Conservation (phyloP, 2,888 invertebrate genomes). For the Thalpophila matura region DNA sequence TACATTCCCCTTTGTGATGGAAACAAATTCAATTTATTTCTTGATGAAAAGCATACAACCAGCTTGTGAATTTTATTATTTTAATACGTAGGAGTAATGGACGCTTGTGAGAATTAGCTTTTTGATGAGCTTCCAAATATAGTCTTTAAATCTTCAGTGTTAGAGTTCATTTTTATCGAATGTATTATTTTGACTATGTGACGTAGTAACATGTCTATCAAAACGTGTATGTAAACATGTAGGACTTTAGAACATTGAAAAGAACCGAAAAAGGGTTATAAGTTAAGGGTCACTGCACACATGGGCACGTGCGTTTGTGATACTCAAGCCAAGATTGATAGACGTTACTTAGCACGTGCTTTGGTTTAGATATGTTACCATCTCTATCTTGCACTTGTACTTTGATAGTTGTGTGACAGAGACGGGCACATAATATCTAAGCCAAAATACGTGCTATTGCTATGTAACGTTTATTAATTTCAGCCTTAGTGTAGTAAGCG, state of each 20-base stretch:
- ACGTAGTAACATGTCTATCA: constrained; percentile 16
- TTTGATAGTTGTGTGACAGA: too few relatives aligned
- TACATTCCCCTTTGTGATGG: constrained; percentile 33
- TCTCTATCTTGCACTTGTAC: too few relatives aligned
- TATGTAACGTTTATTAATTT: too few relatives aligned
- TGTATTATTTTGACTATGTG: constrained; percentile 1
- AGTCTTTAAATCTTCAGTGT: fast-evolving
- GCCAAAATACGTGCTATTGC: too few relatives aligned
- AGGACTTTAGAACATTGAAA: constrained; percentile 12
- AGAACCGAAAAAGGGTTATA: neutral
- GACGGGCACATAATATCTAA: too few relatives aligned
- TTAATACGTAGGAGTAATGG: constrained; percentile 42
- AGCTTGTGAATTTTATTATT: constrained; percentile 39
- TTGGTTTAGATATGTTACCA: too few relatives aligned
- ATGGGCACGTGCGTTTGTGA: too few relatives aligned
- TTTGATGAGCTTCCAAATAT: constrained; percentile 8
- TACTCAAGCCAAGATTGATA: too few relatives aligned
- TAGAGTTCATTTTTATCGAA: constrained; percentile 11
- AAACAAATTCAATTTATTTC: constrained; percentile 53
- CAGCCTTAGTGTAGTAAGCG: too few relatives aligned
- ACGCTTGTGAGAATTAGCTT: constrained; percentile 32
- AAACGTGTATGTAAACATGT: constrained; percentile 7
- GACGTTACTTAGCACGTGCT: too few relatives aligned
- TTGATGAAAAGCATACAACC: constrained; percentile 47
- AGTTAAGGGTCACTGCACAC: neutral